Conservation (phyloP, 2,888 invertebrate species). For the Stenolophus ochropezus region DNA sequence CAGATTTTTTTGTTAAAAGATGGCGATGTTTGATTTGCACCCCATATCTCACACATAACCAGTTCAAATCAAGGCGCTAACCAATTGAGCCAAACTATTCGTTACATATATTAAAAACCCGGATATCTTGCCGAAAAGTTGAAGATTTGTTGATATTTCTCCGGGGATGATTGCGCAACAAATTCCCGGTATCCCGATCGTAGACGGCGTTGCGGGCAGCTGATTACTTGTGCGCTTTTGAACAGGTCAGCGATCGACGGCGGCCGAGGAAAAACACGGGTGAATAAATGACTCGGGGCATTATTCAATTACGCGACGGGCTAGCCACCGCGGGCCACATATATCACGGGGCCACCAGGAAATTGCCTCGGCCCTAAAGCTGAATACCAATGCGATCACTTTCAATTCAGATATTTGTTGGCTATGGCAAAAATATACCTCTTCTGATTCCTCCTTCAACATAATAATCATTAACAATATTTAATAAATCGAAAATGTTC, state of each 20-base stretch:
- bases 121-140: not conserved
- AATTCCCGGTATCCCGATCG: not conserved
- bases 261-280: not conserved
- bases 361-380: conserved; percentile 3
- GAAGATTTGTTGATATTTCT: not conserved
- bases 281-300: conserved; percentile 38
- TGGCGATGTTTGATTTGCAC: no score
- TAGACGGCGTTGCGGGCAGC: not conserved
- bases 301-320: conserved; percentile 44
- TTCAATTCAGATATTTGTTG: not conserved
- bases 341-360: conserved; percentile 23
- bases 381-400: conserved; percentile 30
- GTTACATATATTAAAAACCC: no score
- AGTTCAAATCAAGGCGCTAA: no score
- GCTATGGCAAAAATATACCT: not conserved
- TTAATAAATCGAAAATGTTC: no score
- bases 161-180: not conserved
- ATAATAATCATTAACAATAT: no score
- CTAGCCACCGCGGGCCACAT: conserved; percentile 17
- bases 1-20: no score
- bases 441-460: not conserved
- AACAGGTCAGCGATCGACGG: conserved; percentile 32
- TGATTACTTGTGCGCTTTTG: conserved; percentile 36
- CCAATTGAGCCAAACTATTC: no score
- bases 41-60: no score